These are phyloP conservation scores for Andricus curvator DNA, from an alignment of 2,888 invertebrate species.

Conservation along the genomic window DNA sequence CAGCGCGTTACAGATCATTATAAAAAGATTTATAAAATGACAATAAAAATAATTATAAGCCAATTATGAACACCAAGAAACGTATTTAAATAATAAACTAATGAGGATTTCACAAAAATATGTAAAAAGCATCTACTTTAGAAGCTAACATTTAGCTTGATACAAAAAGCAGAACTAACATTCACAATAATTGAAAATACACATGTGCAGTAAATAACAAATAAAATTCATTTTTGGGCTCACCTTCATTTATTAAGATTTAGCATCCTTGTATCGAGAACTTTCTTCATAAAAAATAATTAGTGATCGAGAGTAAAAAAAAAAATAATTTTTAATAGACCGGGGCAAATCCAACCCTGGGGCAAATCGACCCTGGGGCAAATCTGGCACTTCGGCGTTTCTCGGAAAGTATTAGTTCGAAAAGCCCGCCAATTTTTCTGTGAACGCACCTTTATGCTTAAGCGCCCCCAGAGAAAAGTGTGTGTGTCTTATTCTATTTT, in stretches of 20 bases:
- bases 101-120: not conserved
- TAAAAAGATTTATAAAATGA: not conserved
- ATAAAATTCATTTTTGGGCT: not conserved
- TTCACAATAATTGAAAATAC: not conserved
- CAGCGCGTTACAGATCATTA: not conserved
- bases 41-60: not conserved
- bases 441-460: too few relatives aligned
- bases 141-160: not conserved
- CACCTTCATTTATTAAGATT: slow-evolving; percentile 9
- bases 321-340: too few relatives aligned
- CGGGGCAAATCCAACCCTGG: too few relatives aligned
- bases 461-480: too few relatives aligned
- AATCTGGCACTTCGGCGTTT: too few relatives aligned
- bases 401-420: too few relatives aligned
- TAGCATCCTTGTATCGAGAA: not conserved
- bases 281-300: too few relatives aligned
- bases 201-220: not conserved
- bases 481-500: too few relatives aligned
- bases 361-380: too few relatives aligned
- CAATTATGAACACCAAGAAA: not conserved
- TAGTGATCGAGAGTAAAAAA: too few relatives aligned
- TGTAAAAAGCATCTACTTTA: not conserved
- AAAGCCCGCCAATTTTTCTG: too few relatives aligned
- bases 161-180: not conserved
- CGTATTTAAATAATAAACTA: not conserved